Conservation (phyloP, 2,113 vertebrate genomes). For the Hirundichthys speculiger region DNA sequence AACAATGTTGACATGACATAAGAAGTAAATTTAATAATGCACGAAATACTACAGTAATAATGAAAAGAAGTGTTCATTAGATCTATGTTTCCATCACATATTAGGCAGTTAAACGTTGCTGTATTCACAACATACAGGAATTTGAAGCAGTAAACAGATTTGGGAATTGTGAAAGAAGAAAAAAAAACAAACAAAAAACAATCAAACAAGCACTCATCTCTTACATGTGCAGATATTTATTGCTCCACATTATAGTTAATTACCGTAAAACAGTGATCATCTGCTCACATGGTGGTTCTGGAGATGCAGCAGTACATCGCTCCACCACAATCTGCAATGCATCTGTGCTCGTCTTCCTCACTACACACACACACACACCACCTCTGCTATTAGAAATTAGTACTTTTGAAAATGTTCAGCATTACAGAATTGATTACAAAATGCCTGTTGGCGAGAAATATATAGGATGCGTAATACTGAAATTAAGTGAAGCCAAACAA, state of each 20-base stretch:
- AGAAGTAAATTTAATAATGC: not conserved
- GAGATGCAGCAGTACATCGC: constrained; percentile 82
- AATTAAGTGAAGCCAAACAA: too few species aligned
- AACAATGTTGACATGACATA: constrained; percentile 28
- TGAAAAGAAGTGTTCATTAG: too few species aligned
- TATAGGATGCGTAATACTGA: too few species aligned
- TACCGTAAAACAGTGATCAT: constrained; percentile 90
- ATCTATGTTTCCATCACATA: too few species aligned
- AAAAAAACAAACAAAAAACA: too few species aligned
- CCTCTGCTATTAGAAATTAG: not conserved
- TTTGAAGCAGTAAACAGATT: too few species aligned
- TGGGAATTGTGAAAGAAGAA: too few species aligned
- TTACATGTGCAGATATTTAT: too few species aligned
- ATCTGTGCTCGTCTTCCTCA: constrained; percentile 89
- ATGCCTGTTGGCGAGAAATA: too few species aligned
- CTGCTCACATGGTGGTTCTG: constrained; percentile 81
- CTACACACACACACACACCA: constrained; percentile 73
- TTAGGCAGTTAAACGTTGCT: too few species aligned
- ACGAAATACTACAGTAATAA: too few species aligned
- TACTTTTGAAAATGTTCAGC: not conserved
- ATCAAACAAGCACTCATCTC: too few species aligned
- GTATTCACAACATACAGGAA: not conserved
- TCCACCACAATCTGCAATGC: constrained; percentile 88
- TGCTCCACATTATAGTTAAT: constrained; percentile 53
- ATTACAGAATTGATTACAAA: not conserved